Evolutionary conservation across 2,888 invertebrate genomes (phyloP), one percentile per base, ranked within the genome.

Genomic region (Dicyrtomina minuta): DNA sequence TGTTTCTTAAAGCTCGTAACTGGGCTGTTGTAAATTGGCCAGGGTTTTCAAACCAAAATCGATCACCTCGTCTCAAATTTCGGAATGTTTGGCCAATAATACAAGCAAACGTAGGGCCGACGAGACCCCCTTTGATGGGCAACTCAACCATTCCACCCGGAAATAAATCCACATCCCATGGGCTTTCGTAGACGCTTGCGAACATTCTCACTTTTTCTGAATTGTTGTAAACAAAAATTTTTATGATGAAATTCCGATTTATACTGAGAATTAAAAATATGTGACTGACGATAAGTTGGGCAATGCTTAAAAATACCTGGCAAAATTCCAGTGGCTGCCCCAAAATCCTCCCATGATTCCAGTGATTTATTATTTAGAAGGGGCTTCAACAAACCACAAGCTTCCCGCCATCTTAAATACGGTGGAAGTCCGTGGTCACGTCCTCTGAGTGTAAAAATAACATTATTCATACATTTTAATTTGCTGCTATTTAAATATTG

Each of bases 401-500:
- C 90, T 73, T 88, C 86, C 41, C 92, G 85, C 91, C 91, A 94
- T 0, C 87, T 81, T 0, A 89, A 89, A 80, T 93, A 94, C 0
- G 90, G 85, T 0, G 92, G 88, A 0, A 93, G 84, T 0, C 94
- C 94, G 80, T 94, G 94, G 80, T 94, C 94, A 39, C 94, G 85
- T 0, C 92, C 94, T 65, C 90, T 75, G 39, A 26, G 60, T 60
- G 17, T 61, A 27, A 33, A 67, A 44, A 15, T 53, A 33, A 24
- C 41, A 41, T n/a, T n/a, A n/a, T n/a, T n/a, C n/a, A n/a, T n/a
- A n/a, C n/a, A n/a, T n/a, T n/a, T n/a, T n/a, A n/a, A n/a, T n/a
- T n/a, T n/a, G n/a, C n/a, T n/a, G n/a, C n/a, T n/a, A n/a, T n/a
- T n/a, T n/a, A n/a, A n/a, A n/a, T n/a, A n/a, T n/a, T n/a, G n/a